Base-by-base conservation (phyloP, 2,888 invertebrate genomes). In the Seira sanloemensis region DNA sequence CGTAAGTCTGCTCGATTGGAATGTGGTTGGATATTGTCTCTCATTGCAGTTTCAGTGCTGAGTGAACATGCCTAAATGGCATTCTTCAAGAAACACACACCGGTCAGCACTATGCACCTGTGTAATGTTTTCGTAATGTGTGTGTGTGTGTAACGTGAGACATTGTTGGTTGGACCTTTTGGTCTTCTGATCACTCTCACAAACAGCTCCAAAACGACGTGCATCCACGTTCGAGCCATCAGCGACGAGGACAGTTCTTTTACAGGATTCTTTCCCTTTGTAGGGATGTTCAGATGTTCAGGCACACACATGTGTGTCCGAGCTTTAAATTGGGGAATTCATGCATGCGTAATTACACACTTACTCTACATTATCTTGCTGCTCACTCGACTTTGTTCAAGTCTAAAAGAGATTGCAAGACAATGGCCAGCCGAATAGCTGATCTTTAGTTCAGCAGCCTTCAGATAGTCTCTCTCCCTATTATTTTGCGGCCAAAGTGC, bases 151-250 rank as follows among this genome's bases (percentile, higher is more conserved):
- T 37, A 37, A 37, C 12, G 37, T 37, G 37, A 37, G 37, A 37
- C 37, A 37, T 37, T 37, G 37, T 37, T 37, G 37, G 37, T 37
- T 37, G 37, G 12, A 12, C n/a, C n/a, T n/a, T n/a, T n/a, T n/a
- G n/a, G n/a, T n/a, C n/a, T n/a, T n/a, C 5, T 37, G 37, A 37
- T 37, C 37, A 37, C 37, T 37, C 37, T 9, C 37, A 27, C 67
- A 46, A 12, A 76, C 27, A 66, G n/a, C n/a, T n/a, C n/a, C 18
- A 26, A 76, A 18, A 72, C 67, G 24, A 16, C 76, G 67, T 76
- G 66, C 67, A 76, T 75, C 26, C 76, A 76, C 76, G 76, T 75
- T 65, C 75, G 21, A 67, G 18, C 58, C 76, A 75, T 75, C 65
- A 75, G 12, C 37, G 37, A 23, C 58, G 16, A 26, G 25, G 7